Percentiles rank a stretch among this genome's conserved stretches.
phyloP scores from a whole-genome alignment of 2,888 invertebrate genomes.

The Oegoconia quadripuncta region DNA sequence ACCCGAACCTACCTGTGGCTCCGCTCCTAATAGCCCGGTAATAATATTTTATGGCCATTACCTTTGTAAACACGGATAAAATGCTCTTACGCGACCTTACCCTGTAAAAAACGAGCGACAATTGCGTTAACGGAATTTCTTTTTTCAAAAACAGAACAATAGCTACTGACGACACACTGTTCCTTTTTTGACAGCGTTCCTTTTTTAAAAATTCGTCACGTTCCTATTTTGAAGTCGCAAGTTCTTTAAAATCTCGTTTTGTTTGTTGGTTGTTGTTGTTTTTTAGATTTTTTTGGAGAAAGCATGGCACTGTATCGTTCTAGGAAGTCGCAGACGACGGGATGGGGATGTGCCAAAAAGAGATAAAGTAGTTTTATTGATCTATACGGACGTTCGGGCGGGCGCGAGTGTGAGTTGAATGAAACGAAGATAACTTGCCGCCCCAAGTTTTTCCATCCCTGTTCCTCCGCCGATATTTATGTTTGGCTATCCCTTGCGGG shows the following conservation, averaged over 20 bases:
- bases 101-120: conserved; percentile 56
- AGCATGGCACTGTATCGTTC: conserved; percentile 64
- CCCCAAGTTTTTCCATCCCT: conserved; percentile 65
- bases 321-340: conserved; percentile 72
- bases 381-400: conserved; percentile 78
- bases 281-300: conserved; percentile 47
- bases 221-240: conserved; percentile 23
- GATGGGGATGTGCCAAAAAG: conserved; percentile 80
- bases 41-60: conserved; percentile 75
- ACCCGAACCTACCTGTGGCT: conserved; percentile 69
- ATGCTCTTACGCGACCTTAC: conserved; percentile 51
- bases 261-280: conserved; percentile 15
- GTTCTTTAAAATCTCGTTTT: conserved; percentile 6
- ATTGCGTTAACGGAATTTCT: conserved; percentile 52
- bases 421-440: conserved; percentile 80
- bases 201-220: conserved; percentile 40
- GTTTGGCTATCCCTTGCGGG: conserved; percentile 56
- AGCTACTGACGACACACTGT: conserved; percentile 31
- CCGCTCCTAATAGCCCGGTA: conserved; percentile 60
- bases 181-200: conserved; percentile 31
- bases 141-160: conserved; percentile 45
- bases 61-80: conserved; percentile 71
- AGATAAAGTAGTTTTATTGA: conserved; percentile 81
- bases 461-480: conserved; percentile 41
- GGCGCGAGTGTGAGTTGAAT: conserved; percentile 77